Evolutionary conservation across 1,140 invertebrate species (phyloP).

Genomic region (Anagrus nilaparvatae): DNA sequence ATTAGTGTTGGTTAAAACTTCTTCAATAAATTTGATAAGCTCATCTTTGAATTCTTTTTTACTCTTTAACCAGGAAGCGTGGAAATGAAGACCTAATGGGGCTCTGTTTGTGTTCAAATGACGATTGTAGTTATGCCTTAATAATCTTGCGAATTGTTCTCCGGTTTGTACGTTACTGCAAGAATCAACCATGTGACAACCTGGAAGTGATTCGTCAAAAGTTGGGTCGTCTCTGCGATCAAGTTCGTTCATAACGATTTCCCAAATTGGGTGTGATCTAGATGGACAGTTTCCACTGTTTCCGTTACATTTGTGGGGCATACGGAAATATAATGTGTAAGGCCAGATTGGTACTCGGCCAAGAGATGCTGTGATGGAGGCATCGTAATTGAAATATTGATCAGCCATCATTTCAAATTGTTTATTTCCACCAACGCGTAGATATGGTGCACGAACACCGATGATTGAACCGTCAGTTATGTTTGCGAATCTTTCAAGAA

Average conservation of each 20-base stretch:
- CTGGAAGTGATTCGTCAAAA: conserved; percentile 81
- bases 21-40: conserved; percentile 88
- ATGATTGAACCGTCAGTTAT: conserved; percentile 84
- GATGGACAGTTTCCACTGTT: conserved; percentile 88
- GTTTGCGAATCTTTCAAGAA: conserved; percentile 81
- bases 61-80: conserved; percentile 89
- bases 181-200: conserved; percentile 90
- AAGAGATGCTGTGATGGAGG: conserved; percentile 83
- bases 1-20: conserved; percentile 74
- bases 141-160: conserved; percentile 75
- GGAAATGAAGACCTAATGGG: conserved; percentile 89
- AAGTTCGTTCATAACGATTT: conserved; percentile 92
- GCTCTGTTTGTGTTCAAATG: conserved; percentile 88
- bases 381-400: conserved; percentile 89
- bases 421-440: conserved; percentile 85
- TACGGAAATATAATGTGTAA: conserved; percentile 88
- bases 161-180: conserved; percentile 85
- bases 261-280: conserved; percentile 84
- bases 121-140: conserved; percentile 89
- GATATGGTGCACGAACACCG: conserved; percentile 79
- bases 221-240: conserved; percentile 84
- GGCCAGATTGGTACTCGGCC: conserved; percentile 88
- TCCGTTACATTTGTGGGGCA: conserved; percentile 90
- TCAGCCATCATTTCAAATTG: conserved; percentile 95
- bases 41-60: conserved; percentile 89